Evolutionary conservation across 2,113 vertebrate genomes (phyloP).

Genomic region (Oreochromis spilurus): DNA sequence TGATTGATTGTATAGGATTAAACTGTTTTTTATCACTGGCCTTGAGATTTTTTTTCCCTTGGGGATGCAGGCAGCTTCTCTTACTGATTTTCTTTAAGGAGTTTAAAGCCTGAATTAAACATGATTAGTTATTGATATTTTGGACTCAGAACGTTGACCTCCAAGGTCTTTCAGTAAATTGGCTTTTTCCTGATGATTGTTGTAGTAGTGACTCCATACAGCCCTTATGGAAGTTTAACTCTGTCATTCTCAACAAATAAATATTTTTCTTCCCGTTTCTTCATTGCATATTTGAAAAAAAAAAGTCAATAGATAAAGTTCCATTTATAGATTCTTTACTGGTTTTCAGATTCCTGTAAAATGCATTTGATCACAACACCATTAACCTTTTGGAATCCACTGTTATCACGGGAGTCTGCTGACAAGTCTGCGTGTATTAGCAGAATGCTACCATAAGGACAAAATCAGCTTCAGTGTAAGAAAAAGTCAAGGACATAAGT

Average conservation of each 20-base stretch:
- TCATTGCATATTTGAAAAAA: neutral
- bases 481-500: neutral
- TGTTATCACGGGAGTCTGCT: neutral
- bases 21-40: neutral
- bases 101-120: neutral
- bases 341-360: neutral
- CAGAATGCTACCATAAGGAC: neutral
- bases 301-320: neutral
- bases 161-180: neutral
- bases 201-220: neutral
- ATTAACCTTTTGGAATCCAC: neutral
- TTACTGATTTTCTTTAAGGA: neutral
- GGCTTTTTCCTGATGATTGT: neutral
- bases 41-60: neutral
- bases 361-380: neutral
- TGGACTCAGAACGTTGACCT: neutral
- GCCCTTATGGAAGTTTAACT: neutral
- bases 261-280: neutral
- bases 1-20: constrained; percentile 21
- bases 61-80: neutral
- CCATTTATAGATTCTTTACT: neutral
- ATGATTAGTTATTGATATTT: neutral
- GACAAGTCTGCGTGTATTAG: neutral
- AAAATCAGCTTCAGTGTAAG: neutral
- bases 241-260: neutral